Base-by-base conservation (phyloP, 64 coral and sea anemone genomes). In the Stylophora pistillata region DNA sequence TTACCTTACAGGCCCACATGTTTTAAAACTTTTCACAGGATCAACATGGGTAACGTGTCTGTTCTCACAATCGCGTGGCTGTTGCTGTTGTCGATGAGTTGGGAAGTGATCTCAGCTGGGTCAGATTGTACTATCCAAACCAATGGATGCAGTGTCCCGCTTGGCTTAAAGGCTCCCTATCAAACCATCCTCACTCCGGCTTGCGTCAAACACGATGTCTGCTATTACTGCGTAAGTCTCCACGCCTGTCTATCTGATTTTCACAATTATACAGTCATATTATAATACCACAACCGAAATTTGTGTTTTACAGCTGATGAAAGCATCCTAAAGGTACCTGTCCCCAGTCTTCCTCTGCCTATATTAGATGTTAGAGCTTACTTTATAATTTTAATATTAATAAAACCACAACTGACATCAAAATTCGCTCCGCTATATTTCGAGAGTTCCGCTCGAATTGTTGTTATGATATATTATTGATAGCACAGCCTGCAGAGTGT, bases 121-220 rank as follows among this genome's bases (percentile, higher is more conserved):
- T 76, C 33, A 10, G 12, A 28, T 7, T 79, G 82, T 71, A 3
- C 5, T 0, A 71, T 83, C 27, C 26, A 58, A 1, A 58, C 71
- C 6, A 79, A 87, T 63, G 91, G 91, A 0, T 92, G 91, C 64
- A 92, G 91, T 74, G 76, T 92, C 23, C 91, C 91, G 20, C 62
- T 74, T 10, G 61, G 81, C 23, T 56, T 88, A 25, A 74, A 75
- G 10, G 79, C 81, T 54, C 62, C 81, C 15, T 92, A 92, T 85
- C 87, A 92, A 58, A 81, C 31, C 20, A 92, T 33, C 30, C 87
- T 92, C 30, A 92, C 91, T 66, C 91, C 90, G 1, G 90, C 90
- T 0, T 92, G 90, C 64, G 66, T 72, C 73, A 92, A 86, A 53
- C 90, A 92, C 72, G 90, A 92, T 59, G 83, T 92, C 25, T 92